phyloP scores from a whole-genome alignment of 2,797 vertebrate genomes.

The Hydrolagus colliei region DNA sequence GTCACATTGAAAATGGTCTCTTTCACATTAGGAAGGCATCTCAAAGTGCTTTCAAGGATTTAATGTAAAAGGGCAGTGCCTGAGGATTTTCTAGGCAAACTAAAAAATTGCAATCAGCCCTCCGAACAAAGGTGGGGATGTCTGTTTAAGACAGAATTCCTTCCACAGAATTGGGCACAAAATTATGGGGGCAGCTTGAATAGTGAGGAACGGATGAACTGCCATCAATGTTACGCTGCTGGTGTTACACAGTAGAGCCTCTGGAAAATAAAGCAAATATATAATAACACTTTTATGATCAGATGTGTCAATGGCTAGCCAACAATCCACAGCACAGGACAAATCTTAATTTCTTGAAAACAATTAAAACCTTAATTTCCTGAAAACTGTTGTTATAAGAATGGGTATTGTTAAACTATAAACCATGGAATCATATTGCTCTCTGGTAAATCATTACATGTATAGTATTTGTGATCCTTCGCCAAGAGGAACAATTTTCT shows the following conservation, averaged over 20 bases:
- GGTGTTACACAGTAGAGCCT: background rate
- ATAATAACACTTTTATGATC: conserved; percentile 13
- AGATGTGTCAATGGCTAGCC: background rate
- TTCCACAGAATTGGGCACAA: too few species aligned
- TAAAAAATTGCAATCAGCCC: too few species aligned
- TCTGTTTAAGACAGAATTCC: too few species aligned
- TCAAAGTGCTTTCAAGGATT: too few species aligned
- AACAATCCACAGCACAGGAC: background rate
- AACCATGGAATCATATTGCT: conserved; percentile 16
- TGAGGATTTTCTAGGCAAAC: too few species aligned
- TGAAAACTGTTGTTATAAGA: background rate
- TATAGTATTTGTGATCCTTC: background rate
- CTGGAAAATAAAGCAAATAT: background rate
- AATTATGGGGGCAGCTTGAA: background rate
- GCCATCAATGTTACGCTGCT: background rate
- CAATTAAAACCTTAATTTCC: background rate
- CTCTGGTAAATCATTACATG: conserved; percentile 9
- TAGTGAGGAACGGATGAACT: background rate
- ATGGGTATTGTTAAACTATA: background rate
- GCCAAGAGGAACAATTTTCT: background rate
- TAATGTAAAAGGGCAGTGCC: too few species aligned
- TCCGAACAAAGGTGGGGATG: too few species aligned
- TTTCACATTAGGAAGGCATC: too few species aligned
- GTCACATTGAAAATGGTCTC: too few species aligned
- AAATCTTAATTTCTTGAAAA: background rate